phyloP scores from a whole-genome alignment of 2,113 vertebrate genomes.

The Nanorana parkeri region DNA sequence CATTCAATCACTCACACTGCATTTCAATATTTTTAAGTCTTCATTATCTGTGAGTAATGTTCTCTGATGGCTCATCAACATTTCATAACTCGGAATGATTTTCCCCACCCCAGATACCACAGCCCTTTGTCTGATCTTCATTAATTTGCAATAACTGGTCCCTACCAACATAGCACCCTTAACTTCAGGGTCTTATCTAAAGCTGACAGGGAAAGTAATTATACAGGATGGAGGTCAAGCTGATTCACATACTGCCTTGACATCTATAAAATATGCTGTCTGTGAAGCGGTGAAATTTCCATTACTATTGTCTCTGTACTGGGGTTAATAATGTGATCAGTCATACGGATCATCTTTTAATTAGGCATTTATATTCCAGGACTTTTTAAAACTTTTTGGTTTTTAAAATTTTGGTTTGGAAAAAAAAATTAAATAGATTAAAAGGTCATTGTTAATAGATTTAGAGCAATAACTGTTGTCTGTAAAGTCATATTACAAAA shows the following conservation, averaged over 20 bases:
- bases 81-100: background rate
- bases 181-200: constrained; percentile 27
- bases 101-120: background rate
- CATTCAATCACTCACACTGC: background rate
- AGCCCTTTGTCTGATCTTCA: background rate
- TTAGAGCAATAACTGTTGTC: no score
- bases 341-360: background rate
- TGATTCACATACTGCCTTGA: constrained; percentile 25
- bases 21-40: background rate
- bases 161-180: background rate
- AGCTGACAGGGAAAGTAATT: constrained; percentile 28
- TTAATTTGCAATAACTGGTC: constrained; percentile 20
- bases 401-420: background rate
- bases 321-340: constrained; percentile 1
- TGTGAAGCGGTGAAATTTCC: constrained; percentile 30
- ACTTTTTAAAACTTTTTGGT: background rate
- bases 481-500: no score
- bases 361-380: constrained; percentile 3
- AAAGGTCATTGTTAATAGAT: no score
- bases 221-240: constrained; percentile 25
- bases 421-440: no score
- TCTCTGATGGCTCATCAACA: background rate
- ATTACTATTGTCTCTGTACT: constrained; percentile 3
- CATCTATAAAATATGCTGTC: constrained; percentile 41
- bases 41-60: background rate